Conservation (phyloP, 2,888 invertebrate species). For the Cephonodes hylas region DNA sequence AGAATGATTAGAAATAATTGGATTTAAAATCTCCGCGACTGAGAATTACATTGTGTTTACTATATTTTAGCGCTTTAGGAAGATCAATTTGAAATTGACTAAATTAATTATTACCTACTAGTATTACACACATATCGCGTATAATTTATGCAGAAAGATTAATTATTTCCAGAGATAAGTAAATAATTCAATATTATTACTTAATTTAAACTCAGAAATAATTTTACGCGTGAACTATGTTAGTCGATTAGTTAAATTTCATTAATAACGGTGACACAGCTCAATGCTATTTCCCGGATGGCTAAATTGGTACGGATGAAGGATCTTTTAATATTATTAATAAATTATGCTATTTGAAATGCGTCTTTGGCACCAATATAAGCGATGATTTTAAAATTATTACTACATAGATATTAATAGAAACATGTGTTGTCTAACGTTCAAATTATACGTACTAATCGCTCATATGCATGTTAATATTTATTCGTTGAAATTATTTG, state of each 20-base stretch:
- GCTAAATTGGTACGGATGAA: neutral
- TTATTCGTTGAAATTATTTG: neutral
- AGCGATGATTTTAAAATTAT: neutral
- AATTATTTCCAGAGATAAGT: too few species aligned
- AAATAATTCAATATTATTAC: too few species aligned
- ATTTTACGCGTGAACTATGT: neutral
- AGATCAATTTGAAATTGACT: too few species aligned
- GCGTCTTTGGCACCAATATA: slow-evolving; percentile 4
- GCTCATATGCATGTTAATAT: neutral
- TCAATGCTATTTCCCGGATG: neutral
- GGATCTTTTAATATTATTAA: neutral
- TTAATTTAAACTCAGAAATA: too few species aligned
- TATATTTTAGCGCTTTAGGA: too few species aligned
- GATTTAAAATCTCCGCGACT: too few species aligned
- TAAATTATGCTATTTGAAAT: neutral
- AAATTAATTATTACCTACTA: too few species aligned
- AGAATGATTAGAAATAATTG: too few species aligned
- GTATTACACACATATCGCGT: too few species aligned
- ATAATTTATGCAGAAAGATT: too few species aligned
- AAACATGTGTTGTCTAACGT: neutral
- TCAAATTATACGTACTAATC: neutral
- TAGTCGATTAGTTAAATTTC: neutral
- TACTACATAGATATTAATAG: neutral
- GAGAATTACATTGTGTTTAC: too few species aligned
- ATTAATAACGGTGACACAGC: neutral